phyloP scores from a whole-genome alignment of 2,797 vertebrate genomes.

The Acipenser transmontanus region DNA sequence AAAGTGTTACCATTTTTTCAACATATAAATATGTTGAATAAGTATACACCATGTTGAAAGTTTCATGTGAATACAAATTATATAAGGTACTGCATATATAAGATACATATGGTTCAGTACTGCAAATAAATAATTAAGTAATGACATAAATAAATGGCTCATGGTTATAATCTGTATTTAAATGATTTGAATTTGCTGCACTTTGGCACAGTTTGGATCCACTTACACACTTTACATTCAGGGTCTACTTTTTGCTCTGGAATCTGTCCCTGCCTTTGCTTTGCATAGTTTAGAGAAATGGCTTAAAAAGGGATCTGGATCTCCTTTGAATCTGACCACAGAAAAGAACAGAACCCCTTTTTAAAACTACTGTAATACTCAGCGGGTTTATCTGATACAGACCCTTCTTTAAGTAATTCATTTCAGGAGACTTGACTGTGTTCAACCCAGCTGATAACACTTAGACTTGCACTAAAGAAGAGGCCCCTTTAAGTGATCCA shows the following conservation, averaged over 20 bases:
- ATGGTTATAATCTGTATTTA: too few relatives aligned
- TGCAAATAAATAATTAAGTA: too few relatives aligned
- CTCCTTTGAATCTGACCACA: slow-evolving; percentile 19
- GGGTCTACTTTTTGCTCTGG: slow-evolving; percentile 7
- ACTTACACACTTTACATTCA: not conserved
- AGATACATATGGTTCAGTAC: too few relatives aligned
- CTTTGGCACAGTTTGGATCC: not conserved
- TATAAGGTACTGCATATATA: too few relatives aligned
- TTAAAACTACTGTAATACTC: slow-evolving; percentile 53
- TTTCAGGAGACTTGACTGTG: slow-evolving; percentile 51
- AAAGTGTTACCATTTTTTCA: too few relatives aligned
- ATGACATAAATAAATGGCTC: too few relatives aligned
- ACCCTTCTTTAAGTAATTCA: slow-evolving; percentile 32
- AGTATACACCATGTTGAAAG: too few relatives aligned
- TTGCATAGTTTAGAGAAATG: slow-evolving; percentile 26
- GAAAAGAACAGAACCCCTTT: slow-evolving; percentile 28
- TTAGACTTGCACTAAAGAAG: slow-evolving; percentile 65
- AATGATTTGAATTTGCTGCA: too few relatives aligned
- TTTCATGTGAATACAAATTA: too few relatives aligned
- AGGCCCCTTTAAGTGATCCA: slow-evolving; percentile 73
- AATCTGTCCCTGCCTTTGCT: slow-evolving; percentile 25
- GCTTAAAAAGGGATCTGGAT: slow-evolving; percentile 22
- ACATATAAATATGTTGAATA: too few relatives aligned
- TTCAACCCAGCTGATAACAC: slow-evolving; percentile 69
- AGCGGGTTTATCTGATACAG: slow-evolving; percentile 49